A percentile compares a stretch with the other conserved stretches of the same genome.
Evolutionary conservation across 2,113 vertebrate species (phyloP).

Genomic region (Ochotona curzoniae): DNA sequence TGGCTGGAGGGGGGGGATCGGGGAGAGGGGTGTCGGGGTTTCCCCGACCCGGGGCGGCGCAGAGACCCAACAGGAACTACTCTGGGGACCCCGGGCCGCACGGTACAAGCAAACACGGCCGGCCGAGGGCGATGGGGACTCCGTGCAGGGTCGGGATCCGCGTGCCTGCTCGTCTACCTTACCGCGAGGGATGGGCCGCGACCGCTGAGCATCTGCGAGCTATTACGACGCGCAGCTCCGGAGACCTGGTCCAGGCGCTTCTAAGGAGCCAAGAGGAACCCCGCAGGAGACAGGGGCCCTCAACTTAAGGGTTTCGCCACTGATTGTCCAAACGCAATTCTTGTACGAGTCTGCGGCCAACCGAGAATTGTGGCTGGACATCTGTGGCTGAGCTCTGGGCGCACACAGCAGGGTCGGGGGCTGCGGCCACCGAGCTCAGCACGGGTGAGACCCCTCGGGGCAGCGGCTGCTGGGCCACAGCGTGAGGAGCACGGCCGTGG

Average conservation of each 20-base stretch:
- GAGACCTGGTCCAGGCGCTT: constrained; percentile 63
- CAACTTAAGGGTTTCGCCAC: constrained; percentile 90
- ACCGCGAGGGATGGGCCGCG: constrained; percentile 64
- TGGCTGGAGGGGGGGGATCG: constrained; percentile 43
- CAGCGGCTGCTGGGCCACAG: neutral
- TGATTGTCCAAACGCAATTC: constrained; percentile 99
- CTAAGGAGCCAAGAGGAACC: constrained; percentile 76
- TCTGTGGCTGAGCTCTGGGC: constrained; percentile 96
- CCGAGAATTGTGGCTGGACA: constrained; percentile 99
- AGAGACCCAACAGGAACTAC: constrained; percentile 64
- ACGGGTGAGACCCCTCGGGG: neutral
- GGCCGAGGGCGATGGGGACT: constrained; percentile 47
- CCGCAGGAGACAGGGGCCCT: constrained; percentile 70
- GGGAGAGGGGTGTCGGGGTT: constrained; percentile 71
- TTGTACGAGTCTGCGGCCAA: constrained; percentile 95
- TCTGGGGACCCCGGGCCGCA: constrained; percentile 59
- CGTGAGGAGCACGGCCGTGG: no score
- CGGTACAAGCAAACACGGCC: constrained; percentile 51
- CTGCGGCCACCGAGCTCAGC: neutral
- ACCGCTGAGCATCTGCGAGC: constrained; percentile 56
- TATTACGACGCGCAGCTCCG: constrained; percentile 50
- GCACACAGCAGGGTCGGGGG: constrained; percentile 52
- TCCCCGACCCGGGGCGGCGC: constrained; percentile 47
- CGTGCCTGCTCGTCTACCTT: constrained; percentile 59
- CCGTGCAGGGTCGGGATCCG: constrained; percentile 62